Conservation (phyloP, 1,140 invertebrate genomes). For the Muscidifurax raptorellus region DNA sequence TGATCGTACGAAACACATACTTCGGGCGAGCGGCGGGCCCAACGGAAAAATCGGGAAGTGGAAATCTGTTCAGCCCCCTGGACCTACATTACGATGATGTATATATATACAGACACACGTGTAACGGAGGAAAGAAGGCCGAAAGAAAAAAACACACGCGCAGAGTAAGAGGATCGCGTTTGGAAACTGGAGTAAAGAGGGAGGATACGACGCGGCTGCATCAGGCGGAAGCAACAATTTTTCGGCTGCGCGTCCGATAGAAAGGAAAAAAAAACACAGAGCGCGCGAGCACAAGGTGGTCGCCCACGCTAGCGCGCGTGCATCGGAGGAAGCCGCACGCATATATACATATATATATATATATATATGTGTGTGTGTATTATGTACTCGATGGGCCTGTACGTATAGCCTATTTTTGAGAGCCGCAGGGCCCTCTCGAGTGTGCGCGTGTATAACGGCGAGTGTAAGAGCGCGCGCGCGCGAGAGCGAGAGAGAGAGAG, state of each 20-base stretch:
- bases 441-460: slow-evolving; percentile 18
- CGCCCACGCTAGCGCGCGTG: slow-evolving; percentile 54
- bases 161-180: slow-evolving; percentile 46
- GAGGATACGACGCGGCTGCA: slow-evolving; percentile 18
- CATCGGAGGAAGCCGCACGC: slow-evolving; percentile 38
- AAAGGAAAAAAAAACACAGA: slow-evolving; percentile 28
- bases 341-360: background rate
- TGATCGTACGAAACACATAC: background rate
- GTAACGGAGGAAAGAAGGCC: no score
- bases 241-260: slow-evolving; percentile 46
- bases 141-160: background rate
- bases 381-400: slow-evolving; percentile 53
- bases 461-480: no score
- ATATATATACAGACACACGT: no score
- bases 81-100: no score
- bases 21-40: background rate
- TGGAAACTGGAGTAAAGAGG: slow-evolving; percentile 47
- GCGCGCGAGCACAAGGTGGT: slow-evolving; percentile 42
- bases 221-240: slow-evolving; percentile 52
- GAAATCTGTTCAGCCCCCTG: background rate
- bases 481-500: slow-evolving; percentile 27
- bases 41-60: background rate
- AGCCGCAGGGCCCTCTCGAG: slow-evolving; percentile 50
- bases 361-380: no score
- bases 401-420: slow-evolving; percentile 71